Evolutionary conservation across 2,888 invertebrate genomes (phyloP).

Genomic region (Drosophila mayaguana): DNA sequence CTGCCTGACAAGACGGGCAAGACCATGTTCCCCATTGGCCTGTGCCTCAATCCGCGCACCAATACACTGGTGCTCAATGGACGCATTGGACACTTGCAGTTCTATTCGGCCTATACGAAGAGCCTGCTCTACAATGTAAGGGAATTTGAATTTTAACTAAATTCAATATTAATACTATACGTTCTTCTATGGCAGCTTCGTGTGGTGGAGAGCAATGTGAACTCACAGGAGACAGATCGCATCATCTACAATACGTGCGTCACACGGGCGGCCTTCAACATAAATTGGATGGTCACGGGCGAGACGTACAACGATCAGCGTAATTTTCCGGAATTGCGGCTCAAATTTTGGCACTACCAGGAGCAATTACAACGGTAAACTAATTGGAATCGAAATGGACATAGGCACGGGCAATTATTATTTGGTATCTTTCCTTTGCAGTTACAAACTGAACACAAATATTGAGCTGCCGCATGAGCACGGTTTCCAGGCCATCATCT

Average conservation of each 20-base stretch:
- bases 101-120: slow-evolving; percentile 89
- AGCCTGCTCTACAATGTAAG: slow-evolving; percentile 89
- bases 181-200: slow-evolving; percentile 86
- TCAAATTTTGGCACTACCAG: slow-evolving; percentile 92
- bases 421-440: slow-evolving; percentile 77
- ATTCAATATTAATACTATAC: no score
- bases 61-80: slow-evolving; percentile 90
- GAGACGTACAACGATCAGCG: slow-evolving; percentile 88
- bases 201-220: slow-evolving; percentile 89
- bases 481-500: slow-evolving; percentile 87
- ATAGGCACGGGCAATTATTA: neutral
- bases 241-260: slow-evolving; percentile 89
- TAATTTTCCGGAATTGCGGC: slow-evolving; percentile 87
- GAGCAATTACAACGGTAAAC: slow-evolving; percentile 87
- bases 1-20: slow-evolving; percentile 85
- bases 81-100: slow-evolving; percentile 90
- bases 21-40: slow-evolving; percentile 84
- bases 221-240: slow-evolving; percentile 88
- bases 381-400: neutral
- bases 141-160: no score
- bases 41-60: slow-evolving; percentile 88
- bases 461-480: slow-evolving; percentile 90
- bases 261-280: slow-evolving; percentile 88
- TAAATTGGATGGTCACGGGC: slow-evolving; percentile 91
- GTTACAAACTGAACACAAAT: slow-evolving; percentile 89